phyloP scores from a whole-genome alignment of 53 echinoderm and acorn worm genomes.

The Echinometra lucunter region DNA sequence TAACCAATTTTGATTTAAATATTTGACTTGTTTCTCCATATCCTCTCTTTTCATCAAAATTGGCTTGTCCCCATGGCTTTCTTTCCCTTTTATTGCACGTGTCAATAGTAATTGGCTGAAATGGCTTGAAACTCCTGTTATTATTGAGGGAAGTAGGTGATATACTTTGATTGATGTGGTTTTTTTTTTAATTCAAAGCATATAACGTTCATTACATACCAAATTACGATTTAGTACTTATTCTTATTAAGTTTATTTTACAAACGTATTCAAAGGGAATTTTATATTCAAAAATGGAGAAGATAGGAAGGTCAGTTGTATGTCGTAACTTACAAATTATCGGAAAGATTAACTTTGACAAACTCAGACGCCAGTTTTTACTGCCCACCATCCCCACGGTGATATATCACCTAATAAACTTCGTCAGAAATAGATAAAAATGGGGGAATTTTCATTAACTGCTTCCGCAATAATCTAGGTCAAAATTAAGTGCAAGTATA shows the following conservation, averaged over 20 bases:
- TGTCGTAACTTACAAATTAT: slow-evolving; percentile 5
- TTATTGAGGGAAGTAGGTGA: neutral
- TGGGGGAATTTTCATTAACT: neutral
- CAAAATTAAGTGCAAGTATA: neutral
- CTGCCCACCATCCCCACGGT: neutral
- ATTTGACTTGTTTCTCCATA: too few relatives aligned
- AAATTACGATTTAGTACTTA: neutral
- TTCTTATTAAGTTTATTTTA: neutral
- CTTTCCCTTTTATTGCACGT: too few relatives aligned
- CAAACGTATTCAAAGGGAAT: neutral
- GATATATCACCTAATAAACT: slow-evolving; percentile 34
- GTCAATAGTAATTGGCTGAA: too few relatives aligned
- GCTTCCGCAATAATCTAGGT: slow-evolving; percentile 39
- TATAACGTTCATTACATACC: too few relatives aligned
- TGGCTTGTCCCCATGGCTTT: too few relatives aligned
- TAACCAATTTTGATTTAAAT: too few relatives aligned
- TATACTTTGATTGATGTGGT: neutral
- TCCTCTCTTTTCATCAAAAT: too few relatives aligned
- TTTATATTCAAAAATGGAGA: neutral
- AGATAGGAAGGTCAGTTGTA: neutral
- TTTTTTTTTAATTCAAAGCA: too few relatives aligned
- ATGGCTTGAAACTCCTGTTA: neutral
- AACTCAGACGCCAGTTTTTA: slow-evolving; percentile 28
- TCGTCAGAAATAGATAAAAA: slow-evolving; percentile 7
- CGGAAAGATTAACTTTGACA: slow-evolving; percentile 38